Percentiles rank a stretch among this genome's conserved stretches.
Conservation (phyloP, 2,113 vertebrate genomes). For the Climacteris rufus region DNA sequence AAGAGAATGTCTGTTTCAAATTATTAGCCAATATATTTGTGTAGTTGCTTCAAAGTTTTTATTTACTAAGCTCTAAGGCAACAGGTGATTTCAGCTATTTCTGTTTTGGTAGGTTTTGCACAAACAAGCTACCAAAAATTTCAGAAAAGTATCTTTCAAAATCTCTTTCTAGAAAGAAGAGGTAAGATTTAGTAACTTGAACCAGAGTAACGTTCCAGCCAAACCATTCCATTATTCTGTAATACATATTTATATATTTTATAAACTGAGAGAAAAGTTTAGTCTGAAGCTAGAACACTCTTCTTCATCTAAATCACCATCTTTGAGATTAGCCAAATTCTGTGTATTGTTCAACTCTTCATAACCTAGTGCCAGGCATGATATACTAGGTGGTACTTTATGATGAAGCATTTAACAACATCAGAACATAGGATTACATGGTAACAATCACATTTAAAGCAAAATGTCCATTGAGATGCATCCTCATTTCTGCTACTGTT, state of each 20-base stretch:
- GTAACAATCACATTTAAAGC: not conserved
- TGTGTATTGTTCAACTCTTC: not conserved
- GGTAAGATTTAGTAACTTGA: not conserved
- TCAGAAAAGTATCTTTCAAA: not conserved
- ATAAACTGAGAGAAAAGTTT: not conserved
- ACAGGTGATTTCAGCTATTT: not conserved
- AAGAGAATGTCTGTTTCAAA: not conserved
- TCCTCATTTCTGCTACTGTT: not conserved
- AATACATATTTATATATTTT: not conserved
- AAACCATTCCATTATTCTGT: not conserved
- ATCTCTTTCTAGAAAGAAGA: not conserved
- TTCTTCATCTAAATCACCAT: not conserved
- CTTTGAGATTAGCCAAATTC: not conserved
- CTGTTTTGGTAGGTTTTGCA: not conserved
- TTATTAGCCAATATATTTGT: not conserved
- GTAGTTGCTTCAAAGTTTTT: not conserved
- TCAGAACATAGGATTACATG: not conserved
- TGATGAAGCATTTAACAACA: not conserved
- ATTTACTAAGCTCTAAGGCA: not conserved
- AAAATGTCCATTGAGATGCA: not conserved
- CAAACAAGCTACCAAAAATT: not conserved
- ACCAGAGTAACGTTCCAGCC: not conserved
- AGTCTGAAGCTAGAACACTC: not conserved
- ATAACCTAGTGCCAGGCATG: not conserved
- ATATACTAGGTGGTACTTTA: not conserved